phyloP scores from a whole-genome alignment of 1,140 invertebrate genomes.

The Bradysia coprophila region DNA sequence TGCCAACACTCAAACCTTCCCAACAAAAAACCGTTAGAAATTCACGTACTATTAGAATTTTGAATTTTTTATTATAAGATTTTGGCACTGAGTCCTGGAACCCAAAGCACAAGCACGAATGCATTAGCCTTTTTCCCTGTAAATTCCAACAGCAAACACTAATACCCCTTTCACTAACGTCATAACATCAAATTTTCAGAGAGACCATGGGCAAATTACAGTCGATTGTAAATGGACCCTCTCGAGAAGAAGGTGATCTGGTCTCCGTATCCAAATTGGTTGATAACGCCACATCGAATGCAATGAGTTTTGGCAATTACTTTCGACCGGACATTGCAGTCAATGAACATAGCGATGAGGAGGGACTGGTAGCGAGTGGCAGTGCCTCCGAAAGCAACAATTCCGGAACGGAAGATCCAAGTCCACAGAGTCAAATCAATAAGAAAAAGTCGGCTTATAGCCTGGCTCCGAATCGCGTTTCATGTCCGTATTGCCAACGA shows the following conservation, averaged over 20 bases:
- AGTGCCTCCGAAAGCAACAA: conserved; percentile 60
- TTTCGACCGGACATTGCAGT: conserved; percentile 27
- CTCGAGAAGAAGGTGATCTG: conserved; percentile 28
- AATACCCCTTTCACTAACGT: no score
- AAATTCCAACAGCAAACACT: no score
- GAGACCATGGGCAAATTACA: no score
- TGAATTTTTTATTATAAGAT: no score
- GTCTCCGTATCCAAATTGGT: conserved; percentile 57
- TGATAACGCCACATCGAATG: conserved; percentile 57
- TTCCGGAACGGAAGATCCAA: conserved; percentile 55
- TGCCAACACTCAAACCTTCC: no score
- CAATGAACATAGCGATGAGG: conserved; percentile 44
- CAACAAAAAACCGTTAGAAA: no score
- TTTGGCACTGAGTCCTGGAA: no score
- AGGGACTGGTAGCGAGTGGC: conserved; percentile 45
- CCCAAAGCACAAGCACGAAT: no score
- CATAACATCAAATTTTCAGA: no score
- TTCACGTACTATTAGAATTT: no score
- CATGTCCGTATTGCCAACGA: conserved; percentile 78
- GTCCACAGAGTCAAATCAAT: conserved; percentile 28
- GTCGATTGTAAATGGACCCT: not conserved
- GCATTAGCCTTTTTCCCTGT: no score
- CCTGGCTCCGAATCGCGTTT: conserved; percentile 77
- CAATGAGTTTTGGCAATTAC: conserved; percentile 35
- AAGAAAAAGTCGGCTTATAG: conserved; percentile 94